Evolutionary conservation across 2,113 vertebrate species (phyloP), one percentile per base, ranked within the genome.

Genomic region (Sapajus apella): DNA sequence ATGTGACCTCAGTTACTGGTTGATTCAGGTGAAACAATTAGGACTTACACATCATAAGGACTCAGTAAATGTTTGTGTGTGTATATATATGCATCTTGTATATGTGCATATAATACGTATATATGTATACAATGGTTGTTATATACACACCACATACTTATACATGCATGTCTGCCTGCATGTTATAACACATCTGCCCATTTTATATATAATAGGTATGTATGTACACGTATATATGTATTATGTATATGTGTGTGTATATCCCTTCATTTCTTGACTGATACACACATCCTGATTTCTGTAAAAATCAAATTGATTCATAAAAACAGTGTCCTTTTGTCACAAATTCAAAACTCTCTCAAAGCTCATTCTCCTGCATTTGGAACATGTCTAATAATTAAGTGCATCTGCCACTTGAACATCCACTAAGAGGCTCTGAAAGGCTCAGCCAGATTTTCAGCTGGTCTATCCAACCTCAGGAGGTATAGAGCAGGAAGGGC

Each of bases 301-400:
- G 23, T 58, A 81, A 64, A 90, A 96, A 85, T 52, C 52, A 92
- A 82, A 23, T 81, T 75, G 79, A 73, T 82, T 86, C n/a, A 90
- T 79, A 61, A 89, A 91, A 96, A 92, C 40, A 88, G 25, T n/a
- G 6, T 80, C 40, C 64, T 86, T 97, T 77, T 82, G 37, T 72
- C 45, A 6, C 5, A 43, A 91, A 55, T 80, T 93, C 89, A 94
- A 95, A 96, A 87, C 13, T 61, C 43, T 47, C n/a, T 94, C 61
- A 88, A 83, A 89, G n/a, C 58, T 86, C 79, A 40, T 96, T 73
- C 50, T 93, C 56, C 14, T 77, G 80, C 30, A 76, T 82, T 94
- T 85, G 47, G 70, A 90, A 93, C 73, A 64, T 30, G 79, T 17
- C 85, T 88, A 77, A 56, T 94, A 84, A 97, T 93, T 83, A 94